Conservation (phyloP, 2,113 vertebrate genomes). For the Pteropus alecto region DNA sequence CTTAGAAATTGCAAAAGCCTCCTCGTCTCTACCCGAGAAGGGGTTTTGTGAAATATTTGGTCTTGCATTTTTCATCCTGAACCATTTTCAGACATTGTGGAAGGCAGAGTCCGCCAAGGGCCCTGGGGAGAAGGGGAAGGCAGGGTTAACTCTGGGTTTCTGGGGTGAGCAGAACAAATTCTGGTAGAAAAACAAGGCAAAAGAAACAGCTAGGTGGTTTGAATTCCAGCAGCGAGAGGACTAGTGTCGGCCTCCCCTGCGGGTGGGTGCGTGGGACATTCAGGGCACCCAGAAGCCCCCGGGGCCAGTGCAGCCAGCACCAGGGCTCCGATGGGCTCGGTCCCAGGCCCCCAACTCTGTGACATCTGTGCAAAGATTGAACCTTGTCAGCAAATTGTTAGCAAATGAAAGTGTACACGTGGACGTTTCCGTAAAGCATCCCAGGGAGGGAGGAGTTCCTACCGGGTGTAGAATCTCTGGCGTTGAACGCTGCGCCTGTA, state of each 20-base stretch:
- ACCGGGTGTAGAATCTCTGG: background rate
- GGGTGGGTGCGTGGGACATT: too few species aligned
- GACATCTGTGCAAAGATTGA: background rate
- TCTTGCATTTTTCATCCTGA: background rate
- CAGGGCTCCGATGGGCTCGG: background rate
- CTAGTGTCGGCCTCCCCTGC: background rate
- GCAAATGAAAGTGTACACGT: background rate
- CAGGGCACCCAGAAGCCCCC: background rate
- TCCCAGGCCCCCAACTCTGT: background rate
- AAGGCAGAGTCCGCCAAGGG: background rate
- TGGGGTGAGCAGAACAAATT: background rate
- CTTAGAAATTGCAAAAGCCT: background rate
- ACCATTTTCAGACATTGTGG: background rate
- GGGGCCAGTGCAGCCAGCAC: background rate
- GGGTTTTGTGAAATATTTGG: rapidly evolving
- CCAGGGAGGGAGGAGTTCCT: background rate
- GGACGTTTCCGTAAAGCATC: background rate
- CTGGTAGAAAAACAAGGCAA: background rate
- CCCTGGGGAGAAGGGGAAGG: background rate
- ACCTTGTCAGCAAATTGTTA: background rate
- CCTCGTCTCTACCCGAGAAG: background rate
- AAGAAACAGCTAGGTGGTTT: background rate
- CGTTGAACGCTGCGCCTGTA: background rate
- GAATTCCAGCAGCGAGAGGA: background rate
- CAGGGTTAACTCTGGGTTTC: too few species aligned